Conservation (phyloP, 2,888 invertebrate genomes). For the Pachycephus smyrnensis region DNA sequence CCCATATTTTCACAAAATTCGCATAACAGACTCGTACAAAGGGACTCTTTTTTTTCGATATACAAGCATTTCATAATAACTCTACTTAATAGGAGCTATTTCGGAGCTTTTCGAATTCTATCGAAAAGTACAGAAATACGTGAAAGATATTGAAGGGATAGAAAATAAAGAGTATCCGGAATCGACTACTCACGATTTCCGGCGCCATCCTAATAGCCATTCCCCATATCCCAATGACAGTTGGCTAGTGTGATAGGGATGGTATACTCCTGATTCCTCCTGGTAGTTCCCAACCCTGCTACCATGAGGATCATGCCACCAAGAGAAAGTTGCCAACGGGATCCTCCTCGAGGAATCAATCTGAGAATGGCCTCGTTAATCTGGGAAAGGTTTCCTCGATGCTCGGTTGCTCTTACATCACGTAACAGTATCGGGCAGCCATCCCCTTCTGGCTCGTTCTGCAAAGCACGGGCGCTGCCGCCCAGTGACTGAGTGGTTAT, state of each 20-base stretch:
- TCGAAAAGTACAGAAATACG: not conserved
- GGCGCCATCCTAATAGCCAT: not conserved
- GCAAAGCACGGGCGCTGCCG: constrained; percentile 46
- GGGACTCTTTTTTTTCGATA: not conserved
- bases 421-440: constrained; percentile 57
- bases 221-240: not conserved
- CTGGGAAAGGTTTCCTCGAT: constrained; percentile 55
- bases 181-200: not conserved
- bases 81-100: not conserved
- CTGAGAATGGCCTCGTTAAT: constrained; percentile 66
- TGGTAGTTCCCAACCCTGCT: not conserved
- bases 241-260: not conserved
- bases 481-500: constrained; percentile 68
- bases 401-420: constrained; percentile 60
- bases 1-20: not conserved
- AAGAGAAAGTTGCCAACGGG: constrained; percentile 45
- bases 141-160: not conserved
- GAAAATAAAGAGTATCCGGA: not conserved
- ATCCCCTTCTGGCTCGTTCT: constrained; percentile 8
- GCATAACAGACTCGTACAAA: not conserved
- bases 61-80: not conserved
- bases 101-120: not conserved
- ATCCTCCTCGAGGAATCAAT: constrained; percentile 63
- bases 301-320: not conserved
- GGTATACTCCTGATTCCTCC: not conserved